These are phyloP conservation scores for Benitochromis conjunctus DNA, from an alignment of 2,113 vertebrate genomes.

Conservation along the genomic window DNA sequence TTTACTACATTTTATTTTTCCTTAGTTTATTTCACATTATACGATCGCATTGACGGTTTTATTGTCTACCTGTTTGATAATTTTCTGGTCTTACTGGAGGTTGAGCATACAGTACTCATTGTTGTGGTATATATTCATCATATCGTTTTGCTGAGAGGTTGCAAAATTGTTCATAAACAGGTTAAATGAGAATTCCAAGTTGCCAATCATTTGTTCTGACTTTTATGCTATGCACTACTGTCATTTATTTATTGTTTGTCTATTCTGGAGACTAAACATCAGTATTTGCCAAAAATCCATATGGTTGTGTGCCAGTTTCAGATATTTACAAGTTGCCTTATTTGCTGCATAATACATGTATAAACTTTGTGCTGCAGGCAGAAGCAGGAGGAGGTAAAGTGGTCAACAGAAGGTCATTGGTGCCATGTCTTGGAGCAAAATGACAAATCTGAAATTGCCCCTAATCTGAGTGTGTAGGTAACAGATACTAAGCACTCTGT, in stretches of 20 bases:
- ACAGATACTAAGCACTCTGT: not conserved
- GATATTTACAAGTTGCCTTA: not conserved
- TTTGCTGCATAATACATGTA: not conserved
- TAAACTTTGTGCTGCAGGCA: not conserved
- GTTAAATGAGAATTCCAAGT: constrained; percentile 37
- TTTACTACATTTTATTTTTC: not conserved
- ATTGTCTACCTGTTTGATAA: constrained; percentile 26
- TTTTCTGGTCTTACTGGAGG: constrained; percentile 17
- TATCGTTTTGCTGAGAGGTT: constrained; percentile 50
- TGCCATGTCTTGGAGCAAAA: not conserved
- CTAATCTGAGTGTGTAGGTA: not conserved
- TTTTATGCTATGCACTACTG: not conserved
- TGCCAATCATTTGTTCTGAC: constrained; percentile 28
- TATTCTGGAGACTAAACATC: not conserved
- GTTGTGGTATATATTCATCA: constrained; percentile 44
- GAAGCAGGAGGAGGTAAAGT: not conserved
- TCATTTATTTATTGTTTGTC: not conserved
- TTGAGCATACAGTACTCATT: constrained; percentile 10
- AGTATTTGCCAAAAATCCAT: not conserved
- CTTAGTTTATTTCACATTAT: not conserved
- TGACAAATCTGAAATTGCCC: not conserved
- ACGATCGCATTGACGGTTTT: constrained; percentile 3
- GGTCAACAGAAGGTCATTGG: not conserved
- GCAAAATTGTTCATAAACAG: constrained; percentile 54
- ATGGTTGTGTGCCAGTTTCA: not conserved